Evolutionary conservation across 2,888 invertebrate genomes (phyloP), one percentile per base, ranked within the genome.

Genomic region (Syrista parreyssii): DNA sequence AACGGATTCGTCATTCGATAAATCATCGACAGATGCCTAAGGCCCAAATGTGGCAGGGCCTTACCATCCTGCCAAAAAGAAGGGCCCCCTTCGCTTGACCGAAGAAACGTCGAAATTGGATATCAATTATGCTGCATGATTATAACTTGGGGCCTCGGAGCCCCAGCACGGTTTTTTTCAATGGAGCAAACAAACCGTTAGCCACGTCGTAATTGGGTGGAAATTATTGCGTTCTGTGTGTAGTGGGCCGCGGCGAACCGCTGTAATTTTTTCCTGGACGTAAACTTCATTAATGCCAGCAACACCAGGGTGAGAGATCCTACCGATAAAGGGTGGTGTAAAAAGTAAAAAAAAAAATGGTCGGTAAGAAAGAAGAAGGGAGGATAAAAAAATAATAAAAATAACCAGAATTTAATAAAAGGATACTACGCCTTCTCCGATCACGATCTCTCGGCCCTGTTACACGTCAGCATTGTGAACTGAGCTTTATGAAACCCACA

Each of bases 81-180:
- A 23, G 71, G 71, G 71, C 31, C 71, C 31, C 71, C 71, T 31
- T 75, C 71, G 33, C 71, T 33, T 31, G 73, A 68, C 34, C 68
- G 77, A 75, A 76, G 75, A 75, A 80, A 81, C 74, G 80, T 79
- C 84, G 81, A 86, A 85, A 85, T 84, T 83, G 85, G 86, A 85
- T 87, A 88, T 88, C 86, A 88, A 88, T 88, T 87, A 88, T 86
- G 83, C 78, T 74, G 75, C 83, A 87, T 88, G 85, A 89, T 88
- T 87, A 86, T 84, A 88, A 86, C 84, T 84, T 79, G 81, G 82
- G 84, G 82, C 82, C 84, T 83, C 81, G 82, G 83, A 81, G 40
- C 40, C 9, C 40, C 40, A 23, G 40, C 40, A 55, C 40, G 23
- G 23, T 15, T 55, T 55, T 55, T 55, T 55, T 55, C 40, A 23